Evolutionary conservation across 2,113 vertebrate genomes (phyloP).

Genomic region (Pterocles gutturalis): DNA sequence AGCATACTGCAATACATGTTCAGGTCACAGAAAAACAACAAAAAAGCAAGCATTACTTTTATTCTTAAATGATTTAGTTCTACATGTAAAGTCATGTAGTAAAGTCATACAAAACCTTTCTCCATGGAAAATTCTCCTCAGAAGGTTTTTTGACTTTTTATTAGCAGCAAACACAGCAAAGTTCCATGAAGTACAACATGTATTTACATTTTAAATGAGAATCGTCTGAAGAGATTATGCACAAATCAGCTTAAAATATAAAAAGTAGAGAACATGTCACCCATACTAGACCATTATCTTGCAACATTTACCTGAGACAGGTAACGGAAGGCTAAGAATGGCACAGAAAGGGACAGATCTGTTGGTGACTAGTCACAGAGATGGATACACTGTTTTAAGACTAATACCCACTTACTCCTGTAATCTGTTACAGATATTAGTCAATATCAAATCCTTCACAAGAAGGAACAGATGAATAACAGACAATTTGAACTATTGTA

Average conservation of each 20-base stretch:
- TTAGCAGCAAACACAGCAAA: not conserved
- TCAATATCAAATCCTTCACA: not conserved
- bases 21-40: not conserved
- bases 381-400: not conserved
- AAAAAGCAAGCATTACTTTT: not conserved
- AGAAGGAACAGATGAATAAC: not conserved
- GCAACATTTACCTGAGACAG: not conserved
- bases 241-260: not conserved
- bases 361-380: not conserved
- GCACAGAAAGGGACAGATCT: not conserved
- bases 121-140: not conserved
- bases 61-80: not conserved
- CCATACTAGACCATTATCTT: not conserved
- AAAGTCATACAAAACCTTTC: not conserved
- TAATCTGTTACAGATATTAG: not conserved
- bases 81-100: not conserved
- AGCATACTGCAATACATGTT: not conserved
- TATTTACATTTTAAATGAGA: not conserved
- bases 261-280: not conserved
- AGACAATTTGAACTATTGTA: not conserved
- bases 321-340: not conserved
- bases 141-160: not conserved
- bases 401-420: not conserved
- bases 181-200: not conserved
- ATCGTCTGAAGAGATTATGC: not conserved